Evolutionary conservation across 1,140 invertebrate genomes (phyloP), one percentile per base, ranked within the genome.

Genomic region (Psix sp.): DNA sequence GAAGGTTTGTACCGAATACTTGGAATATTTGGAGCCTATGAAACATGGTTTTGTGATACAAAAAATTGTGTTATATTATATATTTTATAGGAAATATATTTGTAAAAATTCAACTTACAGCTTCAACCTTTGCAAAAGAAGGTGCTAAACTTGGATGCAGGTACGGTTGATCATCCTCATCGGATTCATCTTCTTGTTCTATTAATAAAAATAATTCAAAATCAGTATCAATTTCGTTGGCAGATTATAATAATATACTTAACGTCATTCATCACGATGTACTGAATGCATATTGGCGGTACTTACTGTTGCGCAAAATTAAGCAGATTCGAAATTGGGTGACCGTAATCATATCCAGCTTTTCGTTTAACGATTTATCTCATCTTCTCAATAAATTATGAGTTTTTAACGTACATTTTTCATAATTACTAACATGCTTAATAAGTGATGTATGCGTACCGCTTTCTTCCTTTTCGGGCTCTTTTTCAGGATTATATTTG

Each of bases 101-200:
- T 43, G 15, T 36, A 36, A 60, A 36, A 38, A 33, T 13, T 51
- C 13, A n/a, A 90, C 89, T 74, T 90, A 91, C 90, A 85, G 88
- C 85, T 88, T 90, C 89, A 49, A 89, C 85, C 77, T 88, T 87
- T 31, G 83, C 81, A 43, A 85, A 73, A 20, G 84, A 86, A 9
- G 88, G 80, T n/a, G 88, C 91, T 40, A 95, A 88, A 82, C 92
- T 94, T 13, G 94, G 94, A 88, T 96, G 95, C 2, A 96, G 88
- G 82, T 96, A 96, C 73, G 94, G 90, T 40, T 91, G 90, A 68
- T 90, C 90, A 49, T 89, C 86, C 11, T 52, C 63, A 24, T 88
- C 87, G 63, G 89, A 85, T 74, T 88, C 88, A 74, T 91, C 90
- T 16, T 85, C 86, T 4, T 76, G 88, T 74, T 79, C 85, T 87